These are phyloP conservation scores for Loris lydekkerianus DNA, from an alignment of 2,797 vertebrate genomes.

Conservation along the genomic window DNA sequence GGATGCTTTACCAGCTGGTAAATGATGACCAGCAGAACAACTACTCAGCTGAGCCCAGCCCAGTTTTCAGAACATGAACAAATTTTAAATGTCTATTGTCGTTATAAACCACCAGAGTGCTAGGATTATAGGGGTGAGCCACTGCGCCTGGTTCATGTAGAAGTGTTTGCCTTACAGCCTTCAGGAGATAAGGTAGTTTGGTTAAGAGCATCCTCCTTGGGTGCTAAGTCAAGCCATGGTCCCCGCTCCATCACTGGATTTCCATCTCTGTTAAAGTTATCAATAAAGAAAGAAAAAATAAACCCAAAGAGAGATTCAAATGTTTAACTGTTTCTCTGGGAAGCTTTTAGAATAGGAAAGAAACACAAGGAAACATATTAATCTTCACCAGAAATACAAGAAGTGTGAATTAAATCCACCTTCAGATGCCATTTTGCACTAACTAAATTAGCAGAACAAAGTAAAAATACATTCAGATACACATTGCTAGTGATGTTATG, in stretches of 20 bases:
- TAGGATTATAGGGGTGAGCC: too few species aligned
- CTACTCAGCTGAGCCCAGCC: neutral
- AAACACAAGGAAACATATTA: constrained; percentile 61
- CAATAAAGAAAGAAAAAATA: neutral
- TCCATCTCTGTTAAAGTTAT: neutral
- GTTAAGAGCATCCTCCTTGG: neutral
- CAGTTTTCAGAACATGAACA: neutral
- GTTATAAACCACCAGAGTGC: neutral
- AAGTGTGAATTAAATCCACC: constrained; percentile 72
- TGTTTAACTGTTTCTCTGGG: constrained; percentile 52
- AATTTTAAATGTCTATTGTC: neutral
- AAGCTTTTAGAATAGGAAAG: constrained; percentile 68
- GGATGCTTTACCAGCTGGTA: neutral
- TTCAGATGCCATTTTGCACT: constrained; percentile 71
- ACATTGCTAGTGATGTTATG: constrained; percentile 60
- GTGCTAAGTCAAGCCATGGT: neutral
- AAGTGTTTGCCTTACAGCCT: neutral
- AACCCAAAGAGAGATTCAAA: constrained; percentile 48
- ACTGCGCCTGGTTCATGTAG: neutral
- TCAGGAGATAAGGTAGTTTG: neutral
- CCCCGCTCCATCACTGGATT: neutral
- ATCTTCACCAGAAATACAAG: constrained; percentile 68
- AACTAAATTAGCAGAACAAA: constrained; percentile 78
- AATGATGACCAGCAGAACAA: neutral
- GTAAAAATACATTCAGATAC: constrained; percentile 72